phyloP scores from a whole-genome alignment of 1,140 invertebrate genomes.

The Bombus superbus region DNA sequence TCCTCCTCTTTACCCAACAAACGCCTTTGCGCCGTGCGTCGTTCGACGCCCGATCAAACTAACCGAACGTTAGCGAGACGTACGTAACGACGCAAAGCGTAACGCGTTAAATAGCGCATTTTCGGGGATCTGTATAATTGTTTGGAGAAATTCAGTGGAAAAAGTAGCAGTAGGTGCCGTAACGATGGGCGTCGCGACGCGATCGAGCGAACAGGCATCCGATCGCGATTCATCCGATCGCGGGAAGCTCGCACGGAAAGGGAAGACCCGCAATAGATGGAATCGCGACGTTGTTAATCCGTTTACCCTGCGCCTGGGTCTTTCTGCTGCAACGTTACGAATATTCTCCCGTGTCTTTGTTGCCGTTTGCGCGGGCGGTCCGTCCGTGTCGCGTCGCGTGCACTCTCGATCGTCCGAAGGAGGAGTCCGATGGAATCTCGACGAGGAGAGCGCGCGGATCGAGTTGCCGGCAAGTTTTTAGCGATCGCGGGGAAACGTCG shows the following conservation, averaged over 20 bases:
- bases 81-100: no score
- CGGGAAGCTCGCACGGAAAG: background rate
- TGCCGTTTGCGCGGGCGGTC: background rate
- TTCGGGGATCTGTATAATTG: no score
- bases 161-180: accelerated
- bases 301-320: slow-evolving; percentile 38
- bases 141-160: no score
- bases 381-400: background rate
- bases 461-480: background rate
- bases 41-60: no score
- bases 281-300: slow-evolving; percentile 62
- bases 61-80: no score
- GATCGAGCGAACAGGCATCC: background rate
- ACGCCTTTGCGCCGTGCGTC: no score
- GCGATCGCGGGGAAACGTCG: slow-evolving; percentile 36
- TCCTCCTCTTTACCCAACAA: no score
- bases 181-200: background rate
- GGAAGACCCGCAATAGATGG: slow-evolving; percentile 53
- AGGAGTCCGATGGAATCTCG: background rate
- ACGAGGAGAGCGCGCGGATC: no score
- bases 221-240: background rate
- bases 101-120: no score
- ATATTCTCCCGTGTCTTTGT: background rate
- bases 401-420: background rate
- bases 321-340: slow-evolving; percentile 41